Conservation (phyloP, 2,113 vertebrate species). For the Nerophis ophidion region DNA sequence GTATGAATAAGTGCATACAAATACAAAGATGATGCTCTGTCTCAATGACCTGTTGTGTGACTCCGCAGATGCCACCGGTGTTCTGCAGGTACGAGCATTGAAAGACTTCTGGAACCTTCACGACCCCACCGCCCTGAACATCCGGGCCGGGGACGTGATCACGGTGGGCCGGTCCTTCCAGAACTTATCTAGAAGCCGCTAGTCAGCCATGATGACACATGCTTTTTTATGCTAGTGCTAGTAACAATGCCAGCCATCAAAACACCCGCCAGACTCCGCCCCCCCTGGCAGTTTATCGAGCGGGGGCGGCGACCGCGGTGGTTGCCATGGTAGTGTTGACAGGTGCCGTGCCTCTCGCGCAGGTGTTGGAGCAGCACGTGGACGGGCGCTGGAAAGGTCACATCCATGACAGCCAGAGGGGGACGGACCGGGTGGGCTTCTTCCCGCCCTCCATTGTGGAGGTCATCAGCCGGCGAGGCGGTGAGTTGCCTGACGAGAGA, state of each 20-base stretch:
- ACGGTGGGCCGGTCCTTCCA: constrained; percentile 70
- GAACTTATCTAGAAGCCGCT: not conserved
- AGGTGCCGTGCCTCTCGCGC: not conserved
- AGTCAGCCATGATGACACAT: no score
- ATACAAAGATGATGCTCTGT: not conserved
- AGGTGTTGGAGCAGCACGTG: constrained; percentile 89
- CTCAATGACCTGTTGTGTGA: not conserved
- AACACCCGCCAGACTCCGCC: no score
- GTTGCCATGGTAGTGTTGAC: not conserved
- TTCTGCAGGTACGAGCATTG: constrained; percentile 89
- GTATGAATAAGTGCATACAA: no score
- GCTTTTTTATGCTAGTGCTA: no score
- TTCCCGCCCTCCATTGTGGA: constrained; percentile 91
- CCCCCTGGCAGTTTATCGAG: not conserved
- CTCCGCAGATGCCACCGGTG: constrained; percentile 85
- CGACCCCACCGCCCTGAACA: constrained; percentile 89
- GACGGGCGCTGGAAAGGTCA: constrained; percentile 96
- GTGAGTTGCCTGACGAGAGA: constrained; percentile 43
- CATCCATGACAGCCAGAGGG: constrained; percentile 84
- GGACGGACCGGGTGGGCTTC: constrained; percentile 86
- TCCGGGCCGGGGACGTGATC: constrained; percentile 89
- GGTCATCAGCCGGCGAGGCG: constrained; percentile 87
- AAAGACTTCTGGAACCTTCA: constrained; percentile 98
- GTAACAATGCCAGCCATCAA: no score
- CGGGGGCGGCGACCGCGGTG: not conserved